Evolutionary conservation across 1,140 invertebrate genomes (phyloP), one percentile per base, ranked within the genome.

Genomic region (Leptinotarsa defecta): DNA sequence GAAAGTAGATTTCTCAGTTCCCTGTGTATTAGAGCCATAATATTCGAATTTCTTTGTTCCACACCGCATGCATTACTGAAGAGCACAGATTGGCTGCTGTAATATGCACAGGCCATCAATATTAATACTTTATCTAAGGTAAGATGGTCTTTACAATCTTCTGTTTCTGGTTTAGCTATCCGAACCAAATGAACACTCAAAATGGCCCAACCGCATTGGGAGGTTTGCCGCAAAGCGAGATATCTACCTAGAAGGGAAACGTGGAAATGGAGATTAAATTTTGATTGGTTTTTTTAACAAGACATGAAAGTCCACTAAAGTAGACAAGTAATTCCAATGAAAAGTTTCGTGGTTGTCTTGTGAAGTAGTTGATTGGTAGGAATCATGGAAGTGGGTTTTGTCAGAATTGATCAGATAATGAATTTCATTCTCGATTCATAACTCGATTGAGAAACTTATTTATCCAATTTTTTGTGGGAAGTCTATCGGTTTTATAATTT

Each of bases 11-110:
- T 11, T 43, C 34, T 43, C 8, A 43, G 34, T 19, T 17, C 52
- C 13, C 52, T 3, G 13, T 57, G n/a, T 57, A 57, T 57, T 19
- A 57, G 52, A 17, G 52, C 52, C 52, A 57, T 19, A 43, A 57
- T 57, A 19, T n/a, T 57, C 15, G 6, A 3, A 57, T 17, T 57
- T 57, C 52, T n/a, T n/a, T 57, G 52, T 68, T 74, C 71, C 62
- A 74, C 77, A 64, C 70, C 74, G 27, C 71, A 79, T 79, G 78
- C 77, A 79, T 79, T 77, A 79, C 74, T 73, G 71, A 79, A 57
- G 62, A 77, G 76, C 78, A 71, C 68, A 79, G 76, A 79, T 79
- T 79, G 78, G 78, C 76, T 79, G 17, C 72, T 79, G 76, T 74
- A 78, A 77, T 78, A 78, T 78, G 77, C 77, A 78, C 70, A 70